Evolutionary conservation across 2,113 vertebrate species (phyloP).

Genomic region (Eleginops maclovinus): DNA sequence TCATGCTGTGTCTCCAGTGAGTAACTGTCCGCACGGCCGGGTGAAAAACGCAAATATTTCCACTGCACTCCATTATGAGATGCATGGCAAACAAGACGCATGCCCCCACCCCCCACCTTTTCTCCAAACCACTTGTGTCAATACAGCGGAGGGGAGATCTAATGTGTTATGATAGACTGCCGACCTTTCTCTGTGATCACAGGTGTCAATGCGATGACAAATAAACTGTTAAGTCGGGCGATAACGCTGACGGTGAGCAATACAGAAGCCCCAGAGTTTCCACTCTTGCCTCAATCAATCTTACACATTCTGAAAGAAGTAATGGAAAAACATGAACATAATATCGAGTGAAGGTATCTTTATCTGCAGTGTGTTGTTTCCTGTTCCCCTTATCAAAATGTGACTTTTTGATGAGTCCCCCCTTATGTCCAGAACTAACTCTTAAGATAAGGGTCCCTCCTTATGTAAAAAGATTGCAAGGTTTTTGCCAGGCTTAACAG

Average conservation of each 20-base stretch:
- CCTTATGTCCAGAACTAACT: too few species aligned
- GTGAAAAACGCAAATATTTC: conserved; percentile 71
- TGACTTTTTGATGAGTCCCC: too few species aligned
- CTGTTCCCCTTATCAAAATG: too few species aligned
- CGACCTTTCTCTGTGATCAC: conserved; percentile 79
- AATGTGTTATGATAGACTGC: conserved; percentile 79
- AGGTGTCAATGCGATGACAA: conserved; percentile 77
- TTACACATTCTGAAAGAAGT: conserved; percentile 2
- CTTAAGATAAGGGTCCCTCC: too few species aligned
- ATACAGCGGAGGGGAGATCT: conserved; percentile 70
- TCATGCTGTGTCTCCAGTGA: conserved; percentile 48
- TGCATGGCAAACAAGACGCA: conserved; percentile 51
- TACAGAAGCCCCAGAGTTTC: conserved; percentile 38
- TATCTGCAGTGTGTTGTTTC: neutral
- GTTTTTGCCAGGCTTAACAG: too few species aligned
- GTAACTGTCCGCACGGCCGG: conserved; percentile 51
- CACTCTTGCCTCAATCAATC: conserved; percentile 39
- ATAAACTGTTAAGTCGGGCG: conserved; percentile 74
- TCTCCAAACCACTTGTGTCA: conserved; percentile 64
- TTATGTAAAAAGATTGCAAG: too few species aligned
- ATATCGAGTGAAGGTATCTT: neutral
- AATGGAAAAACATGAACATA: neutral
- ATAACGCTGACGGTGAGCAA: conserved; percentile 70
- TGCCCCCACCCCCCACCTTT: conserved; percentile 2
- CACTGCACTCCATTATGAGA: conserved; percentile 54